These are phyloP conservation scores for Chiridota heheva DNA, from an alignment of 35 echinoderm and acorn worm genomes.

Conservation along the genomic window DNA sequence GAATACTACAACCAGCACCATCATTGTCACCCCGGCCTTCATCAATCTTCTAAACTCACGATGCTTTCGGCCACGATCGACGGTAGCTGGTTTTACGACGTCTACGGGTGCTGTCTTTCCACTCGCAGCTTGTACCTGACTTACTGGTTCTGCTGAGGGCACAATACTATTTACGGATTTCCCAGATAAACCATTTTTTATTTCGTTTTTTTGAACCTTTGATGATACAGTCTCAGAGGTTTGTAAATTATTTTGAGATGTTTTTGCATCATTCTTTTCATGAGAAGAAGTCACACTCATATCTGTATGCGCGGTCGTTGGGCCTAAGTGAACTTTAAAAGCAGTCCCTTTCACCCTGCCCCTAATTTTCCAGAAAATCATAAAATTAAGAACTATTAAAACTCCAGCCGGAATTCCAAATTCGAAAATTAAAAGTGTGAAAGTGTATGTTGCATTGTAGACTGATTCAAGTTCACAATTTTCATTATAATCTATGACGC, in stretches of 20 bases:
- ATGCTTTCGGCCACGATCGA: not conserved
- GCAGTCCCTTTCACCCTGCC: constrained; percentile 27
- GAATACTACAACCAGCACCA: constrained; percentile 3
- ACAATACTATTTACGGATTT: no score
- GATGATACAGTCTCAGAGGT: not conserved
- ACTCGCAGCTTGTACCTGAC: no score
- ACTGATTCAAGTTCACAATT: constrained; percentile 36
- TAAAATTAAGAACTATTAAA: constrained; percentile 7
- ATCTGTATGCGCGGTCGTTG: not conserved
- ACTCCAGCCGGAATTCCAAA: constrained; percentile 10
- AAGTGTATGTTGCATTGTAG: constrained; percentile 19
- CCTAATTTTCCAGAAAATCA: constrained; percentile 38
- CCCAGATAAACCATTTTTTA: not conserved
- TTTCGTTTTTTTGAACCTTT: not conserved
- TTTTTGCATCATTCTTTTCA: not conserved
- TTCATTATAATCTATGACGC: constrained; percentile 7
- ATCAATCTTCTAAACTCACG: not conserved
- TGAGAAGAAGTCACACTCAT: not conserved
- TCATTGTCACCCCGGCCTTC: constrained; percentile 21
- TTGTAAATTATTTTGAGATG: not conserved
- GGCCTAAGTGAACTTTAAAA: not conserved
- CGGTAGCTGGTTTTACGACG: no score
- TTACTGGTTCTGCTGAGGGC: no score
- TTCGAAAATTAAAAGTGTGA: constrained; percentile 16
- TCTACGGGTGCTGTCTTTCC: no score